Evolutionary conservation across 2,113 vertebrate genomes (phyloP).

Genomic region (Pelusios castaneus): DNA sequence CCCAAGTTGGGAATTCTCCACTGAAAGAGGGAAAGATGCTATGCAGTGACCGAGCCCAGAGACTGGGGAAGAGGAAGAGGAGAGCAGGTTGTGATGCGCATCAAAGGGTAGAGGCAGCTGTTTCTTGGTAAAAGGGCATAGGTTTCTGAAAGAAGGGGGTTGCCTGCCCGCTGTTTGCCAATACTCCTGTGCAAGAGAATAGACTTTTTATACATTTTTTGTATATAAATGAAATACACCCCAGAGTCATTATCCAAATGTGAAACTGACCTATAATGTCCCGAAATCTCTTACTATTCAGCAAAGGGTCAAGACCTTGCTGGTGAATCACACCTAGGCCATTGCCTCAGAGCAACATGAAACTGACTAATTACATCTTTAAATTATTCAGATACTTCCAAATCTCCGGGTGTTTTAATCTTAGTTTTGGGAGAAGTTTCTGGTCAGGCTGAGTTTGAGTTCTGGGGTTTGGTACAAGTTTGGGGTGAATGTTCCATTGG

Average conservation of each 20-base stretch:
- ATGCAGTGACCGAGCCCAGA: no score
- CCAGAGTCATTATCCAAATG: neutral
- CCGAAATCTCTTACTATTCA: neutral
- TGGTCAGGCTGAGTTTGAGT: neutral
- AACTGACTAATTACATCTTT: conserved; percentile 11
- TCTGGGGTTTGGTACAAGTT: neutral
- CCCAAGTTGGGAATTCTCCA: neutral
- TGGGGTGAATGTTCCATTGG: neutral
- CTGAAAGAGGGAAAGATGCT: neutral
- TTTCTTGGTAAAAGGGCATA: conserved; percentile 19
- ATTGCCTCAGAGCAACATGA: neutral
- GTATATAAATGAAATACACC: neutral
- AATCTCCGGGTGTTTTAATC: neutral
- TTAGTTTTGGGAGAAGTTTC: neutral
- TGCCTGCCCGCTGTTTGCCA: conserved; percentile 16
- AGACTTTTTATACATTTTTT: neutral
- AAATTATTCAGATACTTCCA: conserved; percentile 21
- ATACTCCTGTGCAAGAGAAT: neutral
- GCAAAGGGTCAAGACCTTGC: neutral
- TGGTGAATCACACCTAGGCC: neutral
- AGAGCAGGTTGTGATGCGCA: no score
- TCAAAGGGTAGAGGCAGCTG: no score
- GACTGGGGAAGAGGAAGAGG: no score
- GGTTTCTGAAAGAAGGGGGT: conserved; percentile 1
- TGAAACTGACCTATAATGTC: neutral